These are phyloP conservation scores for Samia ricini DNA, from an alignment of 1,140 invertebrate species.

Conservation along the genomic window DNA sequence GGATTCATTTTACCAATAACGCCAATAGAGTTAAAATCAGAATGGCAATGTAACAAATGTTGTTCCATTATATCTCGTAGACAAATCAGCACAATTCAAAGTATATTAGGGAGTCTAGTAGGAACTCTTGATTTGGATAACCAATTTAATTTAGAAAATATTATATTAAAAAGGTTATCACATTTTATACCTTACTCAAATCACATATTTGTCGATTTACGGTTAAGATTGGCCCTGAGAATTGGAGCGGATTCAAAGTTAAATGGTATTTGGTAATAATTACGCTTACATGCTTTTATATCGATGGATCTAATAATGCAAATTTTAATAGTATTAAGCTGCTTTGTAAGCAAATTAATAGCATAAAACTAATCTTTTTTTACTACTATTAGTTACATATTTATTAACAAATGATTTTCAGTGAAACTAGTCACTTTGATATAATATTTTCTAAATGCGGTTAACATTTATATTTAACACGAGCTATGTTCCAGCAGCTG, in stretches of 20 bases:
- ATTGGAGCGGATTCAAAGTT: constrained; percentile 39
- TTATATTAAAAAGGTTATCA: constrained; percentile 59
- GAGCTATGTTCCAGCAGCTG: no score
- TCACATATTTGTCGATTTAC: constrained; percentile 73
- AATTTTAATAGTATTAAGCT: background rate
- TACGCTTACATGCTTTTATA: background rate
- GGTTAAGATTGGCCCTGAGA: constrained; percentile 43
- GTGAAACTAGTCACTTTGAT: no score
- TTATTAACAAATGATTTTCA: no score
- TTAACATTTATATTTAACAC: no score
- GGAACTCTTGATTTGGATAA: constrained; percentile 52
- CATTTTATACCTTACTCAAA: constrained; percentile 68
- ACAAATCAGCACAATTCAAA: constrained; percentile 58
- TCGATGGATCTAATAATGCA: background rate
- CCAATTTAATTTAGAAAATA: constrained; percentile 56
- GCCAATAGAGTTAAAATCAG: constrained; percentile 47
- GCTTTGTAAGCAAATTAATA: background rate
- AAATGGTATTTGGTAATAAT: constrained; percentile 39
- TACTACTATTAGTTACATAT: no score
- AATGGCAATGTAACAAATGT: constrained; percentile 75
- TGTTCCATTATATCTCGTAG: constrained; percentile 28
- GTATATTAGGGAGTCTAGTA: constrained; percentile 67
- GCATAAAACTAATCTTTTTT: background rate
- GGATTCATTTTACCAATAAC: constrained; percentile 62
- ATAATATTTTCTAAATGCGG: no score